Conservation (phyloP, 2,113 vertebrate species). For the Crotalus horridus region DNA sequence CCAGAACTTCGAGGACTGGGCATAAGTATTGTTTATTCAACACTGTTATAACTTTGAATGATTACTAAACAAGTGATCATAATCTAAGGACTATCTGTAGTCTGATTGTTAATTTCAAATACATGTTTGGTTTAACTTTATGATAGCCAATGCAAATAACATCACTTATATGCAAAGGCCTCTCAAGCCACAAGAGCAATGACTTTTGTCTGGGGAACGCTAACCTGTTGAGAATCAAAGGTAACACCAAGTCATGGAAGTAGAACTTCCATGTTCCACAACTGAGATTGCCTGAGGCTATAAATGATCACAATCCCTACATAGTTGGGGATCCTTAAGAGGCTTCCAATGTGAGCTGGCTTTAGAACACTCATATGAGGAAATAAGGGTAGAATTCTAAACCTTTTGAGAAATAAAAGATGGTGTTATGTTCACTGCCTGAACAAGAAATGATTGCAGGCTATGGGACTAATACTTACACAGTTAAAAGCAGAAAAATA, state of each 20-base stretch:
- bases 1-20: no score
- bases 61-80: no score
- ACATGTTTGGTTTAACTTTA: no score
- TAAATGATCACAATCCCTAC: background rate
- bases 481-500: conserved; percentile 19
- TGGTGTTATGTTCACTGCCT: background rate
- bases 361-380: background rate
- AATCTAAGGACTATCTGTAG: no score
- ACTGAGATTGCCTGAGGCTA: background rate
- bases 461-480: background rate
- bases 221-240: background rate
- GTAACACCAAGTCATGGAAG: background rate
- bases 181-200: background rate
- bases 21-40: no score
- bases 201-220: background rate
- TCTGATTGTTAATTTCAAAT: no score
- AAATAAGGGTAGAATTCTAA: background rate
- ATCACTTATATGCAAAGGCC: background rate
- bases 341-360: background rate
- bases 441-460: conserved; percentile 15
- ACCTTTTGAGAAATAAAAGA: background rate
- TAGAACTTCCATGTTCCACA: background rate
- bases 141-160: background rate
- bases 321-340: background rate
- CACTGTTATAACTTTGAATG: no score